These are phyloP conservation scores for Tenualosa thibaudeaui DNA, from an alignment of 2,797 vertebrate species.

Conservation along the genomic window DNA sequence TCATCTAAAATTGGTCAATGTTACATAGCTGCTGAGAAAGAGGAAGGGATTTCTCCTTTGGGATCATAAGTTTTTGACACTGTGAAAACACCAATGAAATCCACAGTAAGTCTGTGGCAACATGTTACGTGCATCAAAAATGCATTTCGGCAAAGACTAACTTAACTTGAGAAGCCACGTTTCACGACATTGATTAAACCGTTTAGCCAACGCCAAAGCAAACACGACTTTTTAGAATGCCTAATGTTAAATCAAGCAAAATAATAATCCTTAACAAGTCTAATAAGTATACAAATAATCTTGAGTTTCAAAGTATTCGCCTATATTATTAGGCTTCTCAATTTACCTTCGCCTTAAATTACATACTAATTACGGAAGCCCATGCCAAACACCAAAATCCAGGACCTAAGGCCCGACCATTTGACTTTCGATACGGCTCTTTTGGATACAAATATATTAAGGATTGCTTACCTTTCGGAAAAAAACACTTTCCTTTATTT, in stretches of 20 bases:
- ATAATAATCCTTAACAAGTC: not conserved
- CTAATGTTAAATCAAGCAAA: not conserved
- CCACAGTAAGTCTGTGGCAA: not conserved
- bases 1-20: not conserved
- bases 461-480: slow-evolving; percentile 69
- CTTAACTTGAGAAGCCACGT: slow-evolving; percentile 42
- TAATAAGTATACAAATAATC: not conserved
- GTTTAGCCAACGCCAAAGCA: slow-evolving; percentile 3
- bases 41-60: not conserved
- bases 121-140: not conserved
- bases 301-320: too few species aligned
- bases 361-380: slow-evolving; percentile 3
- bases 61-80: not conserved
- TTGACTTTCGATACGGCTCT: slow-evolving; percentile 41
- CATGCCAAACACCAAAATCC: not conserved
- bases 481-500: slow-evolving; percentile 57
- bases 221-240: slow-evolving; percentile 4
- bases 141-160: not conserved
- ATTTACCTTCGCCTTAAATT: not conserved
- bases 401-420: slow-evolving; percentile 14
- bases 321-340: not conserved
- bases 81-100: not conserved
- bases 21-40: not conserved
- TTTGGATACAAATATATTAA: not conserved
- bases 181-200: slow-evolving; percentile 33